Percentiles rank a stretch among this genome's conserved stretches.
Conservation (phyloP, 23 tunicate species). For the Clavelina lepadiformis region DNA sequence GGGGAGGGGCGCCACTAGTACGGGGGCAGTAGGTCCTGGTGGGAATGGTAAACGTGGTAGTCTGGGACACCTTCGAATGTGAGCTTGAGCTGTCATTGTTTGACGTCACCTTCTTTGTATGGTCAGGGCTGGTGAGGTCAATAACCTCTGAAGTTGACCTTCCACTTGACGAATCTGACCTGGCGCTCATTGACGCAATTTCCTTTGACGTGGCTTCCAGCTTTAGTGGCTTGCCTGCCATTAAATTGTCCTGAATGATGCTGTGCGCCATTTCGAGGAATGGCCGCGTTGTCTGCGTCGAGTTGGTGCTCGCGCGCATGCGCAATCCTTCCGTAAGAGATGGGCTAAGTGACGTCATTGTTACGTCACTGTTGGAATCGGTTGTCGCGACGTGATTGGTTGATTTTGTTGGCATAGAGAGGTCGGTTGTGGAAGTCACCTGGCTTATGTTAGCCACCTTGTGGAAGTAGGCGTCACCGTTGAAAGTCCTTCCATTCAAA, state of each 20-base stretch:
- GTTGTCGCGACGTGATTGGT: too few relatives aligned
- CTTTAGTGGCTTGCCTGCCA: neutral
- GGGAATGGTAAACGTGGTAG: neutral
- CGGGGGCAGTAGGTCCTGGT: slow-evolving; percentile 51
- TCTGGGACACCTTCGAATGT: too few relatives aligned
- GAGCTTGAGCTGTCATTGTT: too few relatives aligned
- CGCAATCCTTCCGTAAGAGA: slow-evolving; percentile 1
- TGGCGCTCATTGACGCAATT: too few relatives aligned
- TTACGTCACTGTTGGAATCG: neutral
- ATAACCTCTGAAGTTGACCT: too few relatives aligned
- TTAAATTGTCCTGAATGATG: slow-evolving; percentile 26
- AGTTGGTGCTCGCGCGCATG: too few relatives aligned
- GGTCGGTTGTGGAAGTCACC: neutral
- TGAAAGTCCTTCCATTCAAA: slow-evolving; percentile 32
- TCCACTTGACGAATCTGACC: too few relatives aligned
- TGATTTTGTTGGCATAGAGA: too few relatives aligned
- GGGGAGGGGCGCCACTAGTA: slow-evolving; percentile 38
- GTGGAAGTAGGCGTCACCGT: slow-evolving; percentile 57
- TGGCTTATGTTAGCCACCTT: slow-evolving; percentile 7
- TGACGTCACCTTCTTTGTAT: slow-evolving; percentile 1
- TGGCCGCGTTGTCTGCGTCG: too few relatives aligned
- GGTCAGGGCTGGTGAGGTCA: slow-evolving; percentile 13
- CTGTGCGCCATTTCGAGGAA: slow-evolving; percentile 33
- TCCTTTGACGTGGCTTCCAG: neutral
- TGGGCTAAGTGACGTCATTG: neutral